Percentiles rank a stretch among this genome's conserved stretches.
These are phyloP conservation scores for Coenobita brevimanus DNA, from an alignment of 1,140 invertebrate species.

Conservation along the genomic window DNA sequence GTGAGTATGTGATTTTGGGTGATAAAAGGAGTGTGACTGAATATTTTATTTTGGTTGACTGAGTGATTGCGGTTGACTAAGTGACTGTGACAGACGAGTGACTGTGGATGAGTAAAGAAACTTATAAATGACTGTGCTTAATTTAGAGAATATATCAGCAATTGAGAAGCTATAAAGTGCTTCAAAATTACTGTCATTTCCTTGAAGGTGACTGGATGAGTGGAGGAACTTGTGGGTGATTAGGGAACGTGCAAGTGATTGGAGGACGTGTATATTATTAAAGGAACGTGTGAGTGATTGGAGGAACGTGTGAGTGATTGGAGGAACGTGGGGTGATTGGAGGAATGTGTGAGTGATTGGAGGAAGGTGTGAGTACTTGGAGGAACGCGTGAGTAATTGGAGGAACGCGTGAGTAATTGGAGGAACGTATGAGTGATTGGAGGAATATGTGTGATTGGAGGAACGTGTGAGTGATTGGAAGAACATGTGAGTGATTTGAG, in stretches of 20 bases:
- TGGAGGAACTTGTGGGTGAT: background rate
- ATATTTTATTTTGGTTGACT: no score
- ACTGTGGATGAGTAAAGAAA: no score
- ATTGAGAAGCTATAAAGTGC: no score
- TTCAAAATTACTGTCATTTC: no score
- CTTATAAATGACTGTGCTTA: no score
- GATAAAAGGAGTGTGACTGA: no score
- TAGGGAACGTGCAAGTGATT: background rate
- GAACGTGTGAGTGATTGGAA: background rate
- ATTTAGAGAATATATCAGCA: no score
- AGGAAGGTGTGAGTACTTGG: background rate
- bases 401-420: background rate
- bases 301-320: background rate
- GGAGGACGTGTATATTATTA: background rate
- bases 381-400: background rate
- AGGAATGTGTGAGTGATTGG: background rate
- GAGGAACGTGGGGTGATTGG: background rate
- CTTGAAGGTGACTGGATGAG: no score
- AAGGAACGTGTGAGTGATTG: background rate
- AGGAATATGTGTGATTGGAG: background rate
- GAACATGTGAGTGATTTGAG: background rate
- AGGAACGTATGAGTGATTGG: background rate
- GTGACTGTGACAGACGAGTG: no score
- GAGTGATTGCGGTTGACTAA: no score
- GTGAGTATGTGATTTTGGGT: no score